These are phyloP conservation scores for Chionomys nivalis DNA, from an alignment of 2,113 vertebrate genomes.

Conservation along the genomic window DNA sequence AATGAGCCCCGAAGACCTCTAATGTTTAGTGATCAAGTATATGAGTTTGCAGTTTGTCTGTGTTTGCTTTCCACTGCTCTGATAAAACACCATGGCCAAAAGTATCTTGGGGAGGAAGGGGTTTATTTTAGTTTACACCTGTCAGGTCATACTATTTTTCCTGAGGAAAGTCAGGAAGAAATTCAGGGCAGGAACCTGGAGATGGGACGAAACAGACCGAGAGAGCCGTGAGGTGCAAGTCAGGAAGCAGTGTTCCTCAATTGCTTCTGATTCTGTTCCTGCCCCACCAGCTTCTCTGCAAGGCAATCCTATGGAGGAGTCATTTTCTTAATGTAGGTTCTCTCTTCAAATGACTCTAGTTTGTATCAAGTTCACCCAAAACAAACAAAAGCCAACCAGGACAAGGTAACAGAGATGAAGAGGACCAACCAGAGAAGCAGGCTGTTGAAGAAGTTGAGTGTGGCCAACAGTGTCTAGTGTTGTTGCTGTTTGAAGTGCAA, in stretches of 20 bases:
- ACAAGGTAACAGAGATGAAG: neutral
- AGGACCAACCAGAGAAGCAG: neutral
- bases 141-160: neutral
- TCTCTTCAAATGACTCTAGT: neutral
- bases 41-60: neutral
- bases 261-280: neutral
- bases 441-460: neutral
- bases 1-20: neutral
- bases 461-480: neutral
- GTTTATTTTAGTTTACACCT: neutral
- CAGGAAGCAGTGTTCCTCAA: neutral
- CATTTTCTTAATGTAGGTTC: neutral
- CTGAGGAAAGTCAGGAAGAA: neutral
- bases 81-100: neutral
- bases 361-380: neutral
- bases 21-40: neutral
- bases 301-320: neutral
- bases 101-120: neutral
- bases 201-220: accelerated
- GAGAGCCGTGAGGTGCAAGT: neutral
- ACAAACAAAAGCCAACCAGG: neutral
- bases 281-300: neutral
- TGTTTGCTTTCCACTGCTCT: neutral
- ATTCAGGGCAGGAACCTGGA: neutral
- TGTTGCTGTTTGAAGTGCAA: slow-evolving; percentile 12